Percentiles rank a stretch among this genome's conserved stretches.
phyloP scores from a whole-genome alignment of 2,888 invertebrate species.

The Sicus ferrugineus region DNA sequence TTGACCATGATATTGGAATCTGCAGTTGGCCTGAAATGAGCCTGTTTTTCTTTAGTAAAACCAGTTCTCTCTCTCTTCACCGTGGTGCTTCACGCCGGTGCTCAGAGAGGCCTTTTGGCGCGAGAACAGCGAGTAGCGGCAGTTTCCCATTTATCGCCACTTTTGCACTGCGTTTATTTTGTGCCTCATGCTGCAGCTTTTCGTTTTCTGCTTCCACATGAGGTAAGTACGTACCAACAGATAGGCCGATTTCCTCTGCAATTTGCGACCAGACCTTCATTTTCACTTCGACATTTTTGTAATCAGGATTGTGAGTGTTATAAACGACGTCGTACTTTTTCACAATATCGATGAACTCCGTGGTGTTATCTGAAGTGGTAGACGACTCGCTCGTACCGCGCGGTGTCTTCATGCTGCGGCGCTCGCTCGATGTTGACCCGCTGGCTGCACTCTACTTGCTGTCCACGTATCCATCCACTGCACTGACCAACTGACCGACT shows the following conservation, averaged over 20 bases:
- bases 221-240: slow-evolving; percentile 57
- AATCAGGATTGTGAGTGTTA: slow-evolving; percentile 63
- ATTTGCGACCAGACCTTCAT: slow-evolving; percentile 61
- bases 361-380: slow-evolving; percentile 61
- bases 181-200: slow-evolving; percentile 4
- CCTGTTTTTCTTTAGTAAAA: too few species aligned
- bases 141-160: slow-evolving; percentile 18
- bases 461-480: slow-evolving; percentile 11
- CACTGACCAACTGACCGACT: slow-evolving; percentile 45
- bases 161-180: slow-evolving; percentile 9
- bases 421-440: slow-evolving; percentile 7
- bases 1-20: too few species aligned
- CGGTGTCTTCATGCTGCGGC: slow-evolving; percentile 48
- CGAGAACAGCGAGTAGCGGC: neutral
- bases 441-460: slow-evolving; percentile 19
- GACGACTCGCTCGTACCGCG: slow-evolving; percentile 59
- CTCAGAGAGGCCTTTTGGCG: neutral
- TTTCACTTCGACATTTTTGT: slow-evolving; percentile 63
- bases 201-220: neutral
- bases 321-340: slow-evolving; percentile 62
- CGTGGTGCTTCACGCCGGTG: neutral
- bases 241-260: slow-evolving; percentile 62
- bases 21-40: too few species aligned
- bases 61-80: too few species aligned
- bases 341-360: slow-evolving; percentile 63